phyloP scores from a whole-genome alignment of 2,888 invertebrate genomes.

The Drosophila putrida region DNA sequence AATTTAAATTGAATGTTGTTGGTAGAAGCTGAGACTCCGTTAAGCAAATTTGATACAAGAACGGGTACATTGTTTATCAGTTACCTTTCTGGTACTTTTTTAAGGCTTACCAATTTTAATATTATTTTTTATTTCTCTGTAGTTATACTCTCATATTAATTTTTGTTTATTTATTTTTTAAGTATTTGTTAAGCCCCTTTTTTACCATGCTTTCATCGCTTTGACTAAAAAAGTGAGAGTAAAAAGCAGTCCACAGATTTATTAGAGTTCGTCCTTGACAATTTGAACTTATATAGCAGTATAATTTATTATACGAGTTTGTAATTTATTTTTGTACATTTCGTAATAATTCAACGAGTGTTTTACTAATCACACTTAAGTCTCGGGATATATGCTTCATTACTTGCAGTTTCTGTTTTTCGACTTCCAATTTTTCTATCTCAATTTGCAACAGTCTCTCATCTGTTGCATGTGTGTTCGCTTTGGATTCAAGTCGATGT shows the following conservation, averaged over 20 bases:
- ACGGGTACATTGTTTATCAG: no score
- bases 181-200: no score
- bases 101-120: no score
- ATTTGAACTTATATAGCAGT: background rate
- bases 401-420: constrained; percentile 51
- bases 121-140: no score
- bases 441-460: constrained; percentile 49
- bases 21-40: no score
- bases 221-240: no score
- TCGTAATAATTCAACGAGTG: constrained; percentile 35
- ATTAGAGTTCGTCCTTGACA: background rate
- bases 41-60: no score
- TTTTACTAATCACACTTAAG: constrained; percentile 41
- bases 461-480: background rate
- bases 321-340: constrained; percentile 28
- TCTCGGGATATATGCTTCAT: constrained; percentile 60
- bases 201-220: no score
- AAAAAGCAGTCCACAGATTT: background rate
- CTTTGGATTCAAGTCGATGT: background rate
- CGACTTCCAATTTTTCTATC: constrained; percentile 59
- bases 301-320: background rate
- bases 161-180: no score
- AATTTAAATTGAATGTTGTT: no score
- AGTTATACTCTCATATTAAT: no score
- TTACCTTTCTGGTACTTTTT: no score